phyloP scores from a whole-genome alignment of 2,113 vertebrate species.

The Oenanthe melanoleuca region DNA sequence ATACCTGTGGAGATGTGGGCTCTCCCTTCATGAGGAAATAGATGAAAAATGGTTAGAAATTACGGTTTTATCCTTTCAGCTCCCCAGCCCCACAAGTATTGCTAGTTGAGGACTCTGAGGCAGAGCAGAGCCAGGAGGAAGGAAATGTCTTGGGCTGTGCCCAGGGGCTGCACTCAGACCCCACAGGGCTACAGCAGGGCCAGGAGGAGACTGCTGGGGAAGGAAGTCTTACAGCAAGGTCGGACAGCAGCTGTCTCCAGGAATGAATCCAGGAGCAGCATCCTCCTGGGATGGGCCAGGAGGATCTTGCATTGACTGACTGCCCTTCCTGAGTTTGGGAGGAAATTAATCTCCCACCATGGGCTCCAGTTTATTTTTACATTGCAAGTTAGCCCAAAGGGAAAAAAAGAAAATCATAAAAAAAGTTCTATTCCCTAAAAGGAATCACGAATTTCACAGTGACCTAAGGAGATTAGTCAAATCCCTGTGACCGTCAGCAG shows the following conservation, averaged over 20 bases:
- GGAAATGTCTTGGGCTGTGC: slow-evolving; percentile 23
- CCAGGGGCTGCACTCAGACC: background rate
- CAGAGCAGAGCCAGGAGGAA: slow-evolving; percentile 12
- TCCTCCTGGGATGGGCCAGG: slow-evolving; percentile 57
- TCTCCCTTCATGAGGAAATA: background rate
- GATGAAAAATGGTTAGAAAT: background rate
- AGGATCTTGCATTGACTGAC: slow-evolving; percentile 48
- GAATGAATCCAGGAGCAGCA: slow-evolving; percentile 48
- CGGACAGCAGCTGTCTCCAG: slow-evolving; percentile 52
- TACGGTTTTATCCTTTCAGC: background rate
- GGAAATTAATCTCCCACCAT: slow-evolving; percentile 48
- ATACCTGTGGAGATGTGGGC: background rate
- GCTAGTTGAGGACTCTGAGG: background rate
- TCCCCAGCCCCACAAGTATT: background rate
- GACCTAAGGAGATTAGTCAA: slow-evolving; percentile 62
- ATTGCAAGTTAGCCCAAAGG: background rate
- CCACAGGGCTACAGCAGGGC: background rate
- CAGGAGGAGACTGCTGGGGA: background rate
- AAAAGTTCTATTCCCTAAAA: slow-evolving; percentile 53
- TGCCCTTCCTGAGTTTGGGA: slow-evolving; percentile 38
- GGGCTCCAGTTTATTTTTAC: slow-evolving; percentile 60
- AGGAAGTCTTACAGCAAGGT: slow-evolving; percentile 38
- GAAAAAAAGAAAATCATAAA: slow-evolving; percentile 16
- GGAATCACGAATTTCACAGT: slow-evolving; percentile 58
- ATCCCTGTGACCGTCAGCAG: slow-evolving; percentile 60